Conservation (phyloP, 2,113 vertebrate species). For the Lepidothrix coronata region DNA sequence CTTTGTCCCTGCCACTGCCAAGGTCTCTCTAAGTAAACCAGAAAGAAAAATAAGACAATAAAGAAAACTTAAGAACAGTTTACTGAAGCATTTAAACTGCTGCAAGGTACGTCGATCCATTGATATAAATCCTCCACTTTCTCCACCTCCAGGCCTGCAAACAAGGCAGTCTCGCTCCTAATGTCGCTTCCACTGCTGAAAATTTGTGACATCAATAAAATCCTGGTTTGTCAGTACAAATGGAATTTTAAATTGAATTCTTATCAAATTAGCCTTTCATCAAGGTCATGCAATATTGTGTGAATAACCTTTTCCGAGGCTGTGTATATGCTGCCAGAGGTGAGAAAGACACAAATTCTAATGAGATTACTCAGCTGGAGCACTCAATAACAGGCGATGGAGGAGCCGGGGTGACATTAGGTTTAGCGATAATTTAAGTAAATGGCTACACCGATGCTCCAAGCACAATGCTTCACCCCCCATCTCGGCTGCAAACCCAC, state of each 20-base stretch:
- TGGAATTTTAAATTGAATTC: conserved; percentile 67
- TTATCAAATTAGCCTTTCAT: conserved; percentile 70
- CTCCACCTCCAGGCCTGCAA: neutral
- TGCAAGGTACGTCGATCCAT: neutral
- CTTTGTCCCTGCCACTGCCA: neutral
- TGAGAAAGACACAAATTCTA: conserved; percentile 21
- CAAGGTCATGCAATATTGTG: conserved; percentile 44
- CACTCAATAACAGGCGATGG: neutral
- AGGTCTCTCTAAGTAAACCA: neutral
- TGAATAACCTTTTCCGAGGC: conserved; percentile 53
- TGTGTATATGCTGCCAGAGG: conserved; percentile 29
- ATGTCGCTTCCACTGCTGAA: neutral
- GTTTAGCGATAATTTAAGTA: neutral
- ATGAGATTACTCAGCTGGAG: conserved; percentile 30
- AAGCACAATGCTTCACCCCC: neutral
- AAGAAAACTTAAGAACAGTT: neutral
- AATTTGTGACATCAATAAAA: conserved; percentile 60
- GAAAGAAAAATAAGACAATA: neutral
- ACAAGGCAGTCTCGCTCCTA: neutral
- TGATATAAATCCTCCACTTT: neutral
- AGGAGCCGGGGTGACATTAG: neutral
- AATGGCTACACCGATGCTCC: neutral
- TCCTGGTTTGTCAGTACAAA: conserved; percentile 50
- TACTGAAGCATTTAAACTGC: neutral
- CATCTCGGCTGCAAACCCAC: neutral